Percentiles rank a stretch among this genome's conserved stretches.
Conservation (phyloP, 2,113 vertebrate genomes). For the Oreocharis arfaki region DNA sequence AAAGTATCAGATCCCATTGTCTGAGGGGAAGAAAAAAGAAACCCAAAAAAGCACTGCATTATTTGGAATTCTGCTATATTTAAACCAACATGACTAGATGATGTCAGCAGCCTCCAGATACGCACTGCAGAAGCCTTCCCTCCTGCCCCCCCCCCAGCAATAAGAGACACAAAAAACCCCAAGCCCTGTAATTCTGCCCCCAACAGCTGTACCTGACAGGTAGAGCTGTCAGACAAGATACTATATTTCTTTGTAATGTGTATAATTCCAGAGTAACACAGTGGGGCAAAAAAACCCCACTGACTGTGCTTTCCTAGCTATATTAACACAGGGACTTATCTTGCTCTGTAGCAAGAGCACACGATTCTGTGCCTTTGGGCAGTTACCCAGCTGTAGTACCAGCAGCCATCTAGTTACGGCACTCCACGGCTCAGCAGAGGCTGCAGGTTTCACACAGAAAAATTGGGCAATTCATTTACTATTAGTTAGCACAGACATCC, state of each 20-base stretch:
- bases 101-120: neutral
- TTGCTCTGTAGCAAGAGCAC: neutral
- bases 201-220: neutral
- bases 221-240: neutral
- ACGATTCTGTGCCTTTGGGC: neutral
- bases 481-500: neutral
- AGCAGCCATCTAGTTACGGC: neutral
- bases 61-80: neutral
- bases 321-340: neutral
- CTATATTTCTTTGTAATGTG: neutral
- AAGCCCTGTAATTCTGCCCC: neutral
- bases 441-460: neutral
- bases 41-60: neutral
- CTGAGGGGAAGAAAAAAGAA: neutral
- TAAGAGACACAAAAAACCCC: neutral
- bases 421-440: neutral
- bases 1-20: neutral
- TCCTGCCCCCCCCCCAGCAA: fast-evolving
- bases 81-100: neutral
- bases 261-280: neutral
- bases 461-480: neutral
- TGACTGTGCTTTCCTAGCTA: neutral
- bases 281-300: neutral
- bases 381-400: neutral
- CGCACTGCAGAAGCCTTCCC: neutral